Evolutionary conservation across 2,797 vertebrate genomes (phyloP).

Genomic region (Pampus argenteus): DNA sequence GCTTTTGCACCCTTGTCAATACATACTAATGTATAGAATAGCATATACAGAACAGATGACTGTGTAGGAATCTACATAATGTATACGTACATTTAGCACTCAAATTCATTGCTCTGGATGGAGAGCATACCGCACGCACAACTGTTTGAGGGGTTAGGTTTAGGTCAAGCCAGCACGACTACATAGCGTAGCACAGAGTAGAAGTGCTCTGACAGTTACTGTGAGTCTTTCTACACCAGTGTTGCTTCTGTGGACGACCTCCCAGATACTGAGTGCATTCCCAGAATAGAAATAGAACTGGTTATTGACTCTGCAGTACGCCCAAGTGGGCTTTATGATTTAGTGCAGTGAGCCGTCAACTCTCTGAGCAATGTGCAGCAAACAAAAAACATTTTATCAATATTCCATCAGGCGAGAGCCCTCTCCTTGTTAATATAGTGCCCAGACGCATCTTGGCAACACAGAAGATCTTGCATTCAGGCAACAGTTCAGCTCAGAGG

Average conservation of each 20-base stretch:
- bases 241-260: constrained; percentile 70
- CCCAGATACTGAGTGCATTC: constrained; percentile 66
- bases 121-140: background rate
- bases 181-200: constrained; percentile 15
- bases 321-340: constrained; percentile 81
- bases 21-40: background rate
- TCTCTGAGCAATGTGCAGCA: constrained; percentile 78
- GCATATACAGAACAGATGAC: background rate
- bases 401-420: constrained; percentile 81
- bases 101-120: background rate
- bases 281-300: constrained; percentile 79
- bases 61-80: background rate
- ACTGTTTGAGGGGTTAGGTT: constrained; percentile 30
- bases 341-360: constrained; percentile 82
- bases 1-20: no score
- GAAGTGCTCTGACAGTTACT: constrained; percentile 40
- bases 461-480: constrained; percentile 52
- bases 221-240: constrained; percentile 50
- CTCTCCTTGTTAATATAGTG: constrained; percentile 77
- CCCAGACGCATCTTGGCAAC: constrained; percentile 61
- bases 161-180: constrained; percentile 8
- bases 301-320: constrained; percentile 79
- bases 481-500: constrained; percentile 43
- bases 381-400: constrained; percentile 84
- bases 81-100: background rate